Conservation (phyloP, 2,888 invertebrate species). For the Hydropsyche betteni region DNA sequence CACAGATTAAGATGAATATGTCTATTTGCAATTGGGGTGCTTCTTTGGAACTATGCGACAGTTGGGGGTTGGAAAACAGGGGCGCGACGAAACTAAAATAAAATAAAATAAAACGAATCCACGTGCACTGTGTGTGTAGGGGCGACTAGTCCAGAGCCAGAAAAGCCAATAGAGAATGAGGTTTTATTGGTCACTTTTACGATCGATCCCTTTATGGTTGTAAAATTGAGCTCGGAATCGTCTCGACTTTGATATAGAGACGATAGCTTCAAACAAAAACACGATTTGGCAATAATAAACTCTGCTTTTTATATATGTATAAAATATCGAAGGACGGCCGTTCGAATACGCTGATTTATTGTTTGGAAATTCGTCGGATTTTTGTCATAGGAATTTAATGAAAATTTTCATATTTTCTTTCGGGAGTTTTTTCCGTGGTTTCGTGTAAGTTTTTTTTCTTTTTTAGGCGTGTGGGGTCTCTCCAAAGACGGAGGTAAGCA, state of each 20-base stretch:
- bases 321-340: no score
- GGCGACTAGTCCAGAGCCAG: constrained; percentile 52
- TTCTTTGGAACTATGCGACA: no score
- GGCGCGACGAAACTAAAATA: not conserved
- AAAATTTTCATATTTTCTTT: constrained; percentile 4
- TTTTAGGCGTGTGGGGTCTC: constrained; percentile 16
- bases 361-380: no score
- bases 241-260: constrained; percentile 19
- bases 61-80: not conserved
- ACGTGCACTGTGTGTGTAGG: not conserved
- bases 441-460: not conserved
- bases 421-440: constrained; percentile 11
- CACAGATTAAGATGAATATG: constrained; percentile 43
- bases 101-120: not conserved
- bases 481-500: constrained; percentile 22
- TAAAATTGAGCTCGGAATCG: constrained; percentile 53
- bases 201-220: constrained; percentile 61
- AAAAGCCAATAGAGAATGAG: constrained; percentile 67
- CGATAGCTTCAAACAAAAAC: not conserved
- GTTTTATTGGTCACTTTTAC: constrained; percentile 69
- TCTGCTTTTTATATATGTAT: no score
- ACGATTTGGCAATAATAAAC: no score
- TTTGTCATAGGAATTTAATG: no score
- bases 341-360: no score
- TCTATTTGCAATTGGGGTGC: constrained; percentile 37